Base-by-base conservation (phyloP, 1,140 invertebrate species). In the Ephestia elutella region DNA sequence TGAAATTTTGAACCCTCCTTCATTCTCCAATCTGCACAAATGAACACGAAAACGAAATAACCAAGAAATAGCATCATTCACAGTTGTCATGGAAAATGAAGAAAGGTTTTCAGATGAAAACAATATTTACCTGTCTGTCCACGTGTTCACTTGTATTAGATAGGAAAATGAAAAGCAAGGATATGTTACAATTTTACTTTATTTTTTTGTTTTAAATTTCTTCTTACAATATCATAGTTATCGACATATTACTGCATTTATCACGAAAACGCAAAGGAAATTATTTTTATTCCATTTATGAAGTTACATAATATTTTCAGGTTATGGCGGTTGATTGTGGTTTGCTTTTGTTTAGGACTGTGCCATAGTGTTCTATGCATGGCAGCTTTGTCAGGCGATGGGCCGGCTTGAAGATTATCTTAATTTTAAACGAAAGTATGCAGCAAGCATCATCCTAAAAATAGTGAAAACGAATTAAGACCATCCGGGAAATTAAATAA, bases 1-100 rank as follows among this genome's bases (percentile, higher is more conserved):
- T 32, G n/a, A 50, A 50, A 48, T 21, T 30, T 35, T 25, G 65
- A 73, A 77, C 59, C 75, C 75, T 77, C 66, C 77, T 78, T 78
- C 79, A 86, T 76, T 86, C 68, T 79, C 70, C 71, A 67, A 66
- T 68, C 68, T 55, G 49, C 60, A 76, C 74, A 81, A 81, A 77
- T 82, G 80, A 82, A 84, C 81, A 82, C 75, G 67, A 66, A 62
- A 63, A 54, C 21, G 21, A 25, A 25, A 25, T 57, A 59, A 11
- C 54, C 57, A 17, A n/a, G n/a, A n/a, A n/a, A n/a, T n/a, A n/a
- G n/a, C n/a, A n/a, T n/a, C n/a, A n/a, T n/a, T n/a, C n/a, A n/a
- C n/a, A n/a, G n/a, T n/a, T n/a, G n/a, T 5, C 17, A 8, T 60
- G 68, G 71, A 78, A 75, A 77, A 82, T 82, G 78, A 81, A 80